phyloP scores from a whole-genome alignment of 2,113 vertebrate genomes.

The human (Homo sapiens) region DNA sequence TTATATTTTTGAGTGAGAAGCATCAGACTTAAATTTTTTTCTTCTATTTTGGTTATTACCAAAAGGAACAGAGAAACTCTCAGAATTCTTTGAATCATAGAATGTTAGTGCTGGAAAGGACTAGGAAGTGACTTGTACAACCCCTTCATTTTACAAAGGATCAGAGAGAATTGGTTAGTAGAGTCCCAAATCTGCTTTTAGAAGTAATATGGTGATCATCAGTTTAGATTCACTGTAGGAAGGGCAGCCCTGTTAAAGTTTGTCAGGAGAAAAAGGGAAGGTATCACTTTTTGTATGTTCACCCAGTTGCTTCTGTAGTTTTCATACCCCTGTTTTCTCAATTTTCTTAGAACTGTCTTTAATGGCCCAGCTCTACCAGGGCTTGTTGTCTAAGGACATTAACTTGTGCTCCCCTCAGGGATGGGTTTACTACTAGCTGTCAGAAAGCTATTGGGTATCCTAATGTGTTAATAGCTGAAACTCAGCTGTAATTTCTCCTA shows the following conservation, averaged over 20 bases:
- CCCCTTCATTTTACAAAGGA: not conserved
- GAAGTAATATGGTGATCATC: not conserved
- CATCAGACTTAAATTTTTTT: not conserved
- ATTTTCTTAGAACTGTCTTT: not conserved
- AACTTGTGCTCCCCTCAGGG: slow-evolving; percentile 56
- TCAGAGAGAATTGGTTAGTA: not conserved
- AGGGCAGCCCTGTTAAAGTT: not conserved
- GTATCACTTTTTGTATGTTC: not conserved
- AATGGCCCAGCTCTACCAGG: not conserved
- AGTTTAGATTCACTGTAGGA: not conserved
- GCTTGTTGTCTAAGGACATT: not conserved
- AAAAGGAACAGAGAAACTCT: not conserved
- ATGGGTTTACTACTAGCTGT: slow-evolving; percentile 65
- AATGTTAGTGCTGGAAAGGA: slow-evolving; percentile 5
- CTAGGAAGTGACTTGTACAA: not conserved
- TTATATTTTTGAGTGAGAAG: slow-evolving; percentile 19
- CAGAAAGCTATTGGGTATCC: slow-evolving; percentile 67
- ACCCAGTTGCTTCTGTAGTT: not conserved
- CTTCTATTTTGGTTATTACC: not conserved
- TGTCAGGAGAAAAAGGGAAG: not conserved
- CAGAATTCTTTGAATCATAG: not conserved
- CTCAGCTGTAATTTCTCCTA: slow-evolving; percentile 59
- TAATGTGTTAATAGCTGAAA: slow-evolving; percentile 68
- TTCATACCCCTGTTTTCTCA: not conserved
- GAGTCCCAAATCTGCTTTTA: not conserved